Evolutionary conservation across 2,888 invertebrate genomes (phyloP), one percentile per base, ranked within the genome.

Genomic region (Scrobipalpa costella): DNA sequence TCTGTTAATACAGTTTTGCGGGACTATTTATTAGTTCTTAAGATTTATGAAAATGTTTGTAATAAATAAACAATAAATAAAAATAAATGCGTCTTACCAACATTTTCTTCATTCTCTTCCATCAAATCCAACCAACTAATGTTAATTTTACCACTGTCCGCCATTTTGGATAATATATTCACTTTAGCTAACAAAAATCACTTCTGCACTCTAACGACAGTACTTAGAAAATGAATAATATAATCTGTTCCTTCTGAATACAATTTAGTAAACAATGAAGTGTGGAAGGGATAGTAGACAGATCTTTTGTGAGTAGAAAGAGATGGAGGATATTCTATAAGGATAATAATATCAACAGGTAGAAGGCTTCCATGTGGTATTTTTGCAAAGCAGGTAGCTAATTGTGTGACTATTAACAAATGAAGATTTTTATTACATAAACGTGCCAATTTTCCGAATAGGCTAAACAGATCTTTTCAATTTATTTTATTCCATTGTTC

Each of bases 331-430:
- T 40, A 7, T 40, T n/a, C 40, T n/a, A 40, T 13, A 40, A 40
- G 11, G 13, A 13, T 13, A 40, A 40, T 40, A 40, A 3, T 40
- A 5, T 40, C 40, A 38, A 38, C 38, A 40, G 40, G 40, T 40
- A 40, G 13, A 40, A 3, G 6, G 1, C 3, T 40, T 40, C 13
- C 11, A 38, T 40, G 40, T 40, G 40, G 40, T 40, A 13, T 13
- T 40, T 40, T 40, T 40, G 13, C 8, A 8, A 34, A 34, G 38
- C 38, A 38, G 8, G 38, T 38, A 38, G 11, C 11, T 38, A 38
- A 11, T 7, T 34, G 5, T 34, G 7, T 7, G 5, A 34, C 5
- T 34, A 73, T 9, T 84, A 70, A 0, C n/a, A n/a, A n/a, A n/a
- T n/a, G n/a, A n/a, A n/a, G n/a, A n/a, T n/a, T n/a, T n/a, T n/a